A percentile compares a stretch with the other conserved stretches of the same genome.
These are phyloP conservation scores for Podarcis cretensis DNA, from an alignment of 2,113 vertebrate genomes.

Conservation along the genomic window DNA sequence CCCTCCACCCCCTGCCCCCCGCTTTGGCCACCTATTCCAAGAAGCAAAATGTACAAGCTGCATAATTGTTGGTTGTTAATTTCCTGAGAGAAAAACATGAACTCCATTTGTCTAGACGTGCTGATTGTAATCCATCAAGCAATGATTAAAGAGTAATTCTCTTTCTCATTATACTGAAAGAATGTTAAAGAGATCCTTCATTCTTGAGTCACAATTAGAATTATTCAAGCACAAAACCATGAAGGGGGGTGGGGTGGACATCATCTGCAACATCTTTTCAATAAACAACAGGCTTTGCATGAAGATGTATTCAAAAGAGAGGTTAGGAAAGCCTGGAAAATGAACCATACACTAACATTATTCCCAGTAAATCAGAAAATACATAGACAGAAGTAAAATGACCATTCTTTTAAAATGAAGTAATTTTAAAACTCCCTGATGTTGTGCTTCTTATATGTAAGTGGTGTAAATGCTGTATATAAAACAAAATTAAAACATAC, in stretches of 20 bases:
- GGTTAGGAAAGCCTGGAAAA: not conserved
- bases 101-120: constrained; percentile 73
- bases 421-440: not conserved
- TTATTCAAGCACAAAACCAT: constrained; percentile 56
- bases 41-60: constrained; percentile 34
- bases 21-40: constrained; percentile 12
- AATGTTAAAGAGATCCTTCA: constrained; percentile 66
- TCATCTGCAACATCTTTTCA: constrained; percentile 47
- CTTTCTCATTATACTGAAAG: constrained; percentile 62
- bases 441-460: not conserved
- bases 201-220: constrained; percentile 66
- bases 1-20: not conserved
- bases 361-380: constrained; percentile 8
- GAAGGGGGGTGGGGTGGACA: not conserved
- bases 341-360: not conserved
- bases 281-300: constrained; percentile 45
- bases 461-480: not conserved
- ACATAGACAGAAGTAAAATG: not conserved
- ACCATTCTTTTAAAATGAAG: not conserved
- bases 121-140: constrained; percentile 74
- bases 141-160: constrained; percentile 72
- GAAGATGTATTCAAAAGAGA: constrained; percentile 4
- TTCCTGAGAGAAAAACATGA: constrained; percentile 67
- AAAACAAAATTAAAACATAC: not conserved
- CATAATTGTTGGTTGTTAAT: constrained; percentile 66